Evolutionary conservation across 2,888 invertebrate genomes (phyloP).

Genomic region (Mesorhabditis spiculigera): DNA sequence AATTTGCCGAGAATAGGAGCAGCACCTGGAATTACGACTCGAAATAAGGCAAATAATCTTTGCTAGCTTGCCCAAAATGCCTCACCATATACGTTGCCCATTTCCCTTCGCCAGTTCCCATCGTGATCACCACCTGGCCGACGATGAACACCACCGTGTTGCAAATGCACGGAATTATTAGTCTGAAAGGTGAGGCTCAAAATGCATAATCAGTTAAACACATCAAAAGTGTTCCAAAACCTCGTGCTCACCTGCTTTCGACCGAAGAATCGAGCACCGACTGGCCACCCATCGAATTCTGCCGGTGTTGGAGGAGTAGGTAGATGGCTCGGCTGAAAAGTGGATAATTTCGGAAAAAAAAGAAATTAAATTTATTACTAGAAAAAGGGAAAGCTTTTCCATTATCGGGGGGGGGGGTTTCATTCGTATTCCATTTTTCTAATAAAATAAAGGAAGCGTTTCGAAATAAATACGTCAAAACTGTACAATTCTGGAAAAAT

Average conservation of each 20-base stretch:
- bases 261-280: constrained; percentile 6
- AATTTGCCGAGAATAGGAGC: constrained; percentile 48
- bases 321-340: constrained; percentile 34
- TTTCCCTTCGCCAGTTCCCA: constrained; percentile 55
- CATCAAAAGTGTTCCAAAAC: neutral
- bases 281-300: constrained; percentile 21
- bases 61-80: neutral
- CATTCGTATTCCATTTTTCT: too few species aligned
- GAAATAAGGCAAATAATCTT: neutral
- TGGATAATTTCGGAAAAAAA: neutral
- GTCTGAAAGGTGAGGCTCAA: constrained; percentile 17
- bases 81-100: constrained; percentile 53
- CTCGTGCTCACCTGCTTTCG: neutral
- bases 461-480: constrained; percentile 11
- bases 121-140: constrained; percentile 52
- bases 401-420: too few species aligned
- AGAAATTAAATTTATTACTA: neutral
- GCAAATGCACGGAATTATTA: constrained; percentile 52
- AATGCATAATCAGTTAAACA: neutral
- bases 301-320: constrained; percentile 33
- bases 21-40: constrained; percentile 20
- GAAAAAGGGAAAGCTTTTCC: too few species aligned
- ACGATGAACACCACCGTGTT: constrained; percentile 51
- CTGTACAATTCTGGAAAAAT: neutral
- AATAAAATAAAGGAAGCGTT: constrained; percentile 3